Conservation (phyloP, 2,797 vertebrate species). For the Eutrigla gurnardus region DNA sequence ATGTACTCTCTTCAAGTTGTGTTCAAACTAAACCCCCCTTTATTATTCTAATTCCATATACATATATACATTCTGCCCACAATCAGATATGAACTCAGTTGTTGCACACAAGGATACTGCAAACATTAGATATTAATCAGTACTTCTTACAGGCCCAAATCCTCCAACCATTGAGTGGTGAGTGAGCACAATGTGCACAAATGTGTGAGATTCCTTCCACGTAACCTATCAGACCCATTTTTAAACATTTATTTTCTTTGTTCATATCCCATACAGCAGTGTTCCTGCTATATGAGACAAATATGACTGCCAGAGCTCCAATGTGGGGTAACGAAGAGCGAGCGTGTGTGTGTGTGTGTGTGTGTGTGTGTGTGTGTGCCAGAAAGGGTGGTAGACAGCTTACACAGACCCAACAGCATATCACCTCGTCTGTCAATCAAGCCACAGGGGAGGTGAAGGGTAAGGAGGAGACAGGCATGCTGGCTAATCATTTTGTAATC, state of each 20-base stretch:
- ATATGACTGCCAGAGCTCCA: conserved; percentile 1
- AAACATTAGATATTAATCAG: background rate
- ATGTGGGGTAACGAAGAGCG: conserved; percentile 6
- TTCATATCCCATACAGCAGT: background rate
- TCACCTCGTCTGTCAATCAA: conserved; percentile 80
- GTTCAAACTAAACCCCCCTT: background rate
- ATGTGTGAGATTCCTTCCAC: background rate
- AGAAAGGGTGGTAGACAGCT: conserved; percentile 66
- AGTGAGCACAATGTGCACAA: too few species aligned
- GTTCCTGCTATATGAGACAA: background rate
- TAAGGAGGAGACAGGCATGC: conserved; percentile 80
- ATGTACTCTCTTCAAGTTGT: background rate
- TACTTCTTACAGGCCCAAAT: too few species aligned
- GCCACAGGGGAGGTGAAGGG: conserved; percentile 76
- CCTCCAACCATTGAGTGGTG: too few species aligned
- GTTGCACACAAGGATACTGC: background rate
- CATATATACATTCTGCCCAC: background rate
- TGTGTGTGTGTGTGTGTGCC: conserved; percentile 23
- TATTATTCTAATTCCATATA: background rate
- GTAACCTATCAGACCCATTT: background rate
- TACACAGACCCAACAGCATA: conserved; percentile 68
- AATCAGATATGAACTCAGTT: background rate
- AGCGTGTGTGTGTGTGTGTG: conserved; percentile 16
- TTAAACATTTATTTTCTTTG: background rate
- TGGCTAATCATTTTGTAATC: conserved; percentile 92